Evolutionary conservation across 2,888 invertebrate genomes (phyloP).

Genomic region (Cyaniris semiargus): DNA sequence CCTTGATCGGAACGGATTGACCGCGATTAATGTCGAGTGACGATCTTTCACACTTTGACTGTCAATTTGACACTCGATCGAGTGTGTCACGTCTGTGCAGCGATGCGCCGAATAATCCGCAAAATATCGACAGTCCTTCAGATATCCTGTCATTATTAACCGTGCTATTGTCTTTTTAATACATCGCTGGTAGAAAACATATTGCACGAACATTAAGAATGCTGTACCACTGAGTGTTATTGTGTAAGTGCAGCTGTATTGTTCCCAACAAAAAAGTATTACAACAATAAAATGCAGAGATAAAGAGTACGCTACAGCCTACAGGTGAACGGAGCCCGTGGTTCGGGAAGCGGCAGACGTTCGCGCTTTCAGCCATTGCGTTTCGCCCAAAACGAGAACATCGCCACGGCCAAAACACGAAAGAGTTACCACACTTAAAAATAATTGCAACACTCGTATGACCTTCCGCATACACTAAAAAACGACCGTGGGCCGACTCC

Average conservation of each 20-base stretch:
- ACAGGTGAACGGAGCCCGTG: conserved; percentile 23
- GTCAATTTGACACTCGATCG: conserved; percentile 2
- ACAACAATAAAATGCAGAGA: conserved; percentile 15
- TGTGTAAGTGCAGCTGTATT: conserved; percentile 18
- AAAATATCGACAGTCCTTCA: neutral
- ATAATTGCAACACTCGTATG: conserved; percentile 31
- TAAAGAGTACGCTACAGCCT: conserved; percentile 28
- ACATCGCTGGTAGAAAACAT: neutral
- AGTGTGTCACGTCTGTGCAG: conserved; percentile 6
- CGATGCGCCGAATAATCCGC: conserved; percentile 4
- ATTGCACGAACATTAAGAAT: neutral
- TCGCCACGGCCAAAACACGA: conserved; percentile 24
- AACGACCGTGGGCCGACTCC: conserved; percentile 36
- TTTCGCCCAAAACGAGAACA: conserved; percentile 8
- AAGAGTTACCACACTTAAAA: conserved; percentile 30
- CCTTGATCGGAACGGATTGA: neutral
- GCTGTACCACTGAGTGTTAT: neutral
- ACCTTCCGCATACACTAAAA: conserved; percentile 32
- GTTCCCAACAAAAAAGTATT: neutral
- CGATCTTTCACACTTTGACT: conserved; percentile 14
- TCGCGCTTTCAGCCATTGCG: conserved; percentile 26
- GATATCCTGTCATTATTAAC: neutral
- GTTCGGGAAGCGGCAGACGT: conserved; percentile 7
- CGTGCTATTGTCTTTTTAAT: neutral
- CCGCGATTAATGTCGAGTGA: conserved; percentile 9